Evolutionary conservation across 2,888 invertebrate genomes (phyloP).

Genomic region (Nomada ruficornis): DNA sequence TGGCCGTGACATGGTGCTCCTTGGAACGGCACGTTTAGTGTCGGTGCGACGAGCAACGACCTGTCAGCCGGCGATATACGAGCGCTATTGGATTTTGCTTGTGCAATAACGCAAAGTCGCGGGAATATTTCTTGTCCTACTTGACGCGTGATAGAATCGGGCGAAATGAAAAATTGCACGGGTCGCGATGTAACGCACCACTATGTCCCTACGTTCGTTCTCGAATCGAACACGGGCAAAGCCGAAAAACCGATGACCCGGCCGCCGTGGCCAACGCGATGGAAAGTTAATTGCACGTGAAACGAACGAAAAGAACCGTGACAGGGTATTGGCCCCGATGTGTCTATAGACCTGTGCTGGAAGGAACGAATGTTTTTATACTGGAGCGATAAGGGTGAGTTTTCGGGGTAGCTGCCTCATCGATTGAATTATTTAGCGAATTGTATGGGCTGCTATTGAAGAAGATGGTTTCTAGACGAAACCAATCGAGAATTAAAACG

Average conservation of each 20-base stretch:
- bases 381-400: neutral
- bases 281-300: conserved; percentile 48
- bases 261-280: conserved; percentile 14
- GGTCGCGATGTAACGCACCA: conserved; percentile 25
- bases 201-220: neutral
- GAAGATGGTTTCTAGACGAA: no score
- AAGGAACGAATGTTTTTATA: conserved; percentile 13
- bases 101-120: conserved; percentile 58
- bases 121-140: conserved; percentile 50
- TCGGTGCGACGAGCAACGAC: conserved; percentile 20
- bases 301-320: conserved; percentile 3
- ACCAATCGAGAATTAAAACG: neutral
- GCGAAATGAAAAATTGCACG: conserved; percentile 49
- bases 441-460: neutral
- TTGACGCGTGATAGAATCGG: conserved; percentile 54
- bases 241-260: conserved; percentile 14
- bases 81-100: conserved; percentile 55
- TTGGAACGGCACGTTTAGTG: conserved; percentile 37
- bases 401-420: neutral
- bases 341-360: neutral
- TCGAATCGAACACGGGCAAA: neutral
- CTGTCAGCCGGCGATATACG: conserved; percentile 56
- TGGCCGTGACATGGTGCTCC: conserved; percentile 1
- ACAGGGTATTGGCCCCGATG: neutral
- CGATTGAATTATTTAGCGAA: neutral